These are phyloP conservation scores for Sinocyclocheilus grahami DNA, from an alignment of 2,113 vertebrate species.

Conservation along the genomic window DNA sequence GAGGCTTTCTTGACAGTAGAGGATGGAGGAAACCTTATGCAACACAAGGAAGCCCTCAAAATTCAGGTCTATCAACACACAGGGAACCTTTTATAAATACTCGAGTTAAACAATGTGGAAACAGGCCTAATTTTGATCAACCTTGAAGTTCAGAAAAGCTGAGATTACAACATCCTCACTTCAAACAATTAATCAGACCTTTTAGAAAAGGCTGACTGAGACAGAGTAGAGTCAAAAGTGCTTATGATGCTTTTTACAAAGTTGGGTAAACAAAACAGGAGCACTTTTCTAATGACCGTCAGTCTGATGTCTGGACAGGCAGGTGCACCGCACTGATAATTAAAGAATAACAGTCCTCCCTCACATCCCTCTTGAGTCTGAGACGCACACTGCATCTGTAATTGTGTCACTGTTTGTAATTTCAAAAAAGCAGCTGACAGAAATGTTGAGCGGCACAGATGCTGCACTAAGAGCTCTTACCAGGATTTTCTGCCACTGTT, in stretches of 20 bases:
- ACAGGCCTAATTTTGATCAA: too few relatives aligned
- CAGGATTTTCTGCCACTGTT: not conserved
- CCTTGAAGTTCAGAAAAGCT: too few relatives aligned
- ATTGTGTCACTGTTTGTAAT: not conserved
- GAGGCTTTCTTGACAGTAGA: not conserved
- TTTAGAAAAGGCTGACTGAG: constrained; percentile 10
- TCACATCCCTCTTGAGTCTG: constrained; percentile 24
- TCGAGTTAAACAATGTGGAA: not conserved
- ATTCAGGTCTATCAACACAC: too few relatives aligned
- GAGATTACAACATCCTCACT: not conserved
- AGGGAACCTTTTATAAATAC: not conserved
- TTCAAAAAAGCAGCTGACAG: constrained; percentile 7
- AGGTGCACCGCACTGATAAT: constrained; percentile 66
- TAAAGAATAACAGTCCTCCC: constrained; percentile 70
- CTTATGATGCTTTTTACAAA: not conserved
- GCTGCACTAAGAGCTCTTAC: constrained; percentile 1
- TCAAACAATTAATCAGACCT: not conserved
- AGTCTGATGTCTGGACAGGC: constrained; percentile 38
- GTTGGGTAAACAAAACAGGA: constrained; percentile 44
- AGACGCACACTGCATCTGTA: constrained; percentile 56
- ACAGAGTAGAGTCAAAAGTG: not conserved
- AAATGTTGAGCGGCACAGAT: constrained; percentile 30
- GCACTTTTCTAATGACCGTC: not conserved
- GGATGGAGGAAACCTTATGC: not conserved
- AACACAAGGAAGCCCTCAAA: not conserved